These are phyloP conservation scores for Mylabris sibirica DNA, from an alignment of 2,888 invertebrate genomes.

Conservation along the genomic window DNA sequence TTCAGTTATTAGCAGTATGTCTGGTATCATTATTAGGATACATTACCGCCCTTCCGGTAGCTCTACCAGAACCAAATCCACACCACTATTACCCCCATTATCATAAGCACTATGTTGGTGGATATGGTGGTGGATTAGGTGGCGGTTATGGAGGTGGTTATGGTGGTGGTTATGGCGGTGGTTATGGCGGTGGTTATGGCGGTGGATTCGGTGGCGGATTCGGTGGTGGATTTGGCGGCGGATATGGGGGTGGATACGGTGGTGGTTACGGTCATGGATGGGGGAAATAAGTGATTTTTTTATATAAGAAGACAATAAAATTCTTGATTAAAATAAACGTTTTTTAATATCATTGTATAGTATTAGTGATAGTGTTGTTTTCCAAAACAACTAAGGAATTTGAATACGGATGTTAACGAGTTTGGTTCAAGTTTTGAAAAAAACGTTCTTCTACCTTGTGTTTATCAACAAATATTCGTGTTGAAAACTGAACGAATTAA, in stretches of 20 bases:
- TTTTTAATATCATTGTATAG: too few relatives aligned
- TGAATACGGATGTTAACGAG: not conserved
- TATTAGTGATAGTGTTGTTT: too few relatives aligned
- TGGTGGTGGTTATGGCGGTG: not conserved
- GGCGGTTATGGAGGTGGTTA: not conserved
- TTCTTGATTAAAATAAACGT: too few relatives aligned
- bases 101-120: too few relatives aligned
- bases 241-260: not conserved
- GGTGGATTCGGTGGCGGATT: slow-evolving; percentile 49
- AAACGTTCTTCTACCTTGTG: not conserved
- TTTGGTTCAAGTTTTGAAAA: not conserved
- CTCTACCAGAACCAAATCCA: not conserved
- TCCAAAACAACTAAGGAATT: not conserved
- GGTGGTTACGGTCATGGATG: not conserved
- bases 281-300: not conserved
- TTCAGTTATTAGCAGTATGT: not conserved
- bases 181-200: slow-evolving; percentile 24
- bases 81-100: not conserved
- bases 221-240: slow-evolving; percentile 41
- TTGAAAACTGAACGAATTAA: not conserved
- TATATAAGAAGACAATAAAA: too few relatives aligned
- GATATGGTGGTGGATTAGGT: not conserved
- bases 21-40: not conserved
- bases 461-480: not conserved
- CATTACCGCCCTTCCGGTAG: not conserved